Conservation (phyloP, 1,140 invertebrate species). For the Drosophila orena region DNA sequence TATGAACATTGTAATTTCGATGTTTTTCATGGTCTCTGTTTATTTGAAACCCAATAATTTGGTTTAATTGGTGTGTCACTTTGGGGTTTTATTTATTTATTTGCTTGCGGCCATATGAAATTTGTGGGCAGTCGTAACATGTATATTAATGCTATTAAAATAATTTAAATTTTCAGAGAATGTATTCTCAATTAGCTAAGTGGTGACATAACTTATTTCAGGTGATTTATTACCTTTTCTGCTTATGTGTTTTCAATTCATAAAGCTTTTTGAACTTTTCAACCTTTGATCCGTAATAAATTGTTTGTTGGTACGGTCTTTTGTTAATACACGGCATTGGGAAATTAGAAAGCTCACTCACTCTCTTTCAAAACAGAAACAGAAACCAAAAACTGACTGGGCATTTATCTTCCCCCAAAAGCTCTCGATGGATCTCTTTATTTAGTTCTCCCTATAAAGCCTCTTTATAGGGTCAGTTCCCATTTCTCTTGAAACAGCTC, state of each 20-base stretch:
- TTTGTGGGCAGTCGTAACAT: too few species aligned
- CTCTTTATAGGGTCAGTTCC: background rate
- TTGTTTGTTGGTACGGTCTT: conserved; percentile 4
- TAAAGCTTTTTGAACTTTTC: background rate
- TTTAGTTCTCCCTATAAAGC: background rate
- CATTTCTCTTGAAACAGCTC: conserved; percentile 15
- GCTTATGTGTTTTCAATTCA: background rate
- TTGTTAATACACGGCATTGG: conserved; percentile 17
- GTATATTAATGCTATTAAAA: too few species aligned
- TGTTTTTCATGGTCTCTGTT: background rate
- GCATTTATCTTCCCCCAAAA: background rate
- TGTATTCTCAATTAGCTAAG: too few species aligned
- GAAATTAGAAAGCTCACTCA: background rate
- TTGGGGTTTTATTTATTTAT: background rate
- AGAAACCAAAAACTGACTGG: conserved; percentile 5
- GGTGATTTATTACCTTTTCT: background rate
- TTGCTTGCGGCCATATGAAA: too few species aligned
- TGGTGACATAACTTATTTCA: background rate
- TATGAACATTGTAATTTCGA: conserved; percentile 23
- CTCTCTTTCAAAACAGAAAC: background rate
- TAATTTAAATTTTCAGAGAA: too few species aligned
- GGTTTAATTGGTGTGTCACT: conserved; percentile 7
- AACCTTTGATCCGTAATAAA: conserved; percentile 19
- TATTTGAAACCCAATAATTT: conserved; percentile 5
- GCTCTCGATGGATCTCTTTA: conserved; percentile 6